Base-by-base conservation (phyloP, 2,888 invertebrate genomes). In the Leptopilina drosophilae region DNA sequence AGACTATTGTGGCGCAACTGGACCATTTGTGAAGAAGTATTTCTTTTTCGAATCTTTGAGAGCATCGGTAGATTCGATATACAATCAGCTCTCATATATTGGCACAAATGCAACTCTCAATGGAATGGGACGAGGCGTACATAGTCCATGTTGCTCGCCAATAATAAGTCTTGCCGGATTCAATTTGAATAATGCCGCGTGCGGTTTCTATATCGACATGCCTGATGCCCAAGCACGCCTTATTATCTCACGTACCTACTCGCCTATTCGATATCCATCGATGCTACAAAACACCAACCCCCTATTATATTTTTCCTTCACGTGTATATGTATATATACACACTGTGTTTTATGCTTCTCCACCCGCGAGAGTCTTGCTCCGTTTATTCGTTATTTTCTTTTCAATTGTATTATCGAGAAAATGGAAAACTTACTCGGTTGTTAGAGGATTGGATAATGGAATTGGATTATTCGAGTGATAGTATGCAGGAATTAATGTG, bases 181-280 rank as follows among this genome's bases (percentile, higher is more conserved):
- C 90, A 90, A 91, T 91, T 91, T 91, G 90, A 91, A 91, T 91
- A 91, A 91, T 90, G 88, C 89, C 89, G 90, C 89, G 88, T 90
- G 90, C 89, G 90, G 90, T 91, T 90, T 89, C 87, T 89, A 90
- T 89, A 90, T 90, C 87, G 89, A 87, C 88, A 88, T 89, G 87
- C 83, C 83, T 84, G 84, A 85, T 84, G 81, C 88, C 86, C 86
- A 84, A 87, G 87, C 88, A 87, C 88, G 88, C 89, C 90, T 91
- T 91, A 91, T 91, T 91, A 91, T 91, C 90, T 90, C 90, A 90
- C 90, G 90, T 90, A 89, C 87, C 87, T 88, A 87, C 87, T 88
- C 87, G 87, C 87, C 88, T 90, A 88, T 88, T 88, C 89, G 88
- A 89, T 90, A 88, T 86, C 88, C 88, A 89, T 90, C 88, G 89